These are phyloP conservation scores for Siniperca knerii DNA, from an alignment of 2,113 vertebrate genomes.

Conservation along the genomic window DNA sequence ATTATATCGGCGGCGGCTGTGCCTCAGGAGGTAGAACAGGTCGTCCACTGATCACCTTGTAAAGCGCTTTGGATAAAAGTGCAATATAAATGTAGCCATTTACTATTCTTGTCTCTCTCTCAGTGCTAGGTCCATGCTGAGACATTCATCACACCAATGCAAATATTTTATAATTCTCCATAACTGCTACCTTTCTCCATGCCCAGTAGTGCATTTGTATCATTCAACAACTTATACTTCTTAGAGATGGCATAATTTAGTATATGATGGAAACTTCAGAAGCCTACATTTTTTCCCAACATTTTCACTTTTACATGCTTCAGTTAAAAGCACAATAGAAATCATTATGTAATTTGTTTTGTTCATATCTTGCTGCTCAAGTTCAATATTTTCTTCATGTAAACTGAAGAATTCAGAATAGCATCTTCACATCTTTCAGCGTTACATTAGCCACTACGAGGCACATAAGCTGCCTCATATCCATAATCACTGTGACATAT, in stretches of 20 bases:
- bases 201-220: no score
- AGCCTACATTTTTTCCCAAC: background rate
- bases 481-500: constrained; percentile 41
- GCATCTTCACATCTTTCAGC: background rate
- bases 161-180: no score
- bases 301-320: background rate
- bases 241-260: background rate
- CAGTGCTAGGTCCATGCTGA: no score
- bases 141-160: no score
- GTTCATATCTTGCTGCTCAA: background rate
- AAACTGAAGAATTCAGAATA: background rate
- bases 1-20: no score
- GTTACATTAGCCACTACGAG: background rate
- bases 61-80: no score
- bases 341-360: background rate
- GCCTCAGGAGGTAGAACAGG: no score
- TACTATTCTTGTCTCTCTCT: no score
- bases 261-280: background rate
- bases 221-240: no score
- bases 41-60: no score
- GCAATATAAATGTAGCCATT: no score
- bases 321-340: background rate
- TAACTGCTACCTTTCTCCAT: no score
- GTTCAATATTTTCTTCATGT: background rate
- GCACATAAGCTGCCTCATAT: constrained; percentile 19